Evolutionary conservation across 2,797 vertebrate genomes (phyloP).

Genomic region (Macropus fuliginosus): DNA sequence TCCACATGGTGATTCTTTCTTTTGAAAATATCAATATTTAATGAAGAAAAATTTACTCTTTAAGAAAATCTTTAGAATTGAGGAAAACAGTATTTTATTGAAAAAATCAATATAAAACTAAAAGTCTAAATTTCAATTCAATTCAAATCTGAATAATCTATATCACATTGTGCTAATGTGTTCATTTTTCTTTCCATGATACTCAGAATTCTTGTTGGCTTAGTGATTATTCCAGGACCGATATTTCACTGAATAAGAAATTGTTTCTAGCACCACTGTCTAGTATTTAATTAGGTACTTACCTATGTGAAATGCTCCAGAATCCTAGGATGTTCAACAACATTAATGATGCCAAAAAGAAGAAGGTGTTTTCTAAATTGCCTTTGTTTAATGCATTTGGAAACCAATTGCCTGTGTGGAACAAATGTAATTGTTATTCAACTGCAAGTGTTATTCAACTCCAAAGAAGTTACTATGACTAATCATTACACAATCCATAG

Average conservation of each 20-base stretch:
- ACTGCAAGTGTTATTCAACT: slow-evolving; percentile 73
- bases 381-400: slow-evolving; percentile 91
- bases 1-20: slow-evolving; percentile 53
- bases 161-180: slow-evolving; percentile 54
- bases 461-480: slow-evolving; percentile 71
- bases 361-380: slow-evolving; percentile 95
- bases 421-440: slow-evolving; percentile 76
- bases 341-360: slow-evolving; percentile 91
- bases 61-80: slow-evolving; percentile 42
- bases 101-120: slow-evolving; percentile 19
- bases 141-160: slow-evolving; percentile 50
- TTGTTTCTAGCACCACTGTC: slow-evolving; percentile 40
- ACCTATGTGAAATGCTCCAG: slow-evolving; percentile 93
- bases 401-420: slow-evolving; percentile 91
- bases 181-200: slow-evolving; percentile 47
- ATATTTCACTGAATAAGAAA: slow-evolving; percentile 59
- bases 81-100: slow-evolving; percentile 53
- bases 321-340: slow-evolving; percentile 90
- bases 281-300: slow-evolving; percentile 35
- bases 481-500: slow-evolving; percentile 63
- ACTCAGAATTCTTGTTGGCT: not conserved
- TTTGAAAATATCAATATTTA: slow-evolving; percentile 23
- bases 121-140: slow-evolving; percentile 55
- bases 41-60: slow-evolving; percentile 2
- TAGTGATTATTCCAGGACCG: slow-evolving; percentile 41